Evolutionary conservation across 2,113 vertebrate genomes (phyloP).

Genomic region (Sebastes fasciatus): DNA sequence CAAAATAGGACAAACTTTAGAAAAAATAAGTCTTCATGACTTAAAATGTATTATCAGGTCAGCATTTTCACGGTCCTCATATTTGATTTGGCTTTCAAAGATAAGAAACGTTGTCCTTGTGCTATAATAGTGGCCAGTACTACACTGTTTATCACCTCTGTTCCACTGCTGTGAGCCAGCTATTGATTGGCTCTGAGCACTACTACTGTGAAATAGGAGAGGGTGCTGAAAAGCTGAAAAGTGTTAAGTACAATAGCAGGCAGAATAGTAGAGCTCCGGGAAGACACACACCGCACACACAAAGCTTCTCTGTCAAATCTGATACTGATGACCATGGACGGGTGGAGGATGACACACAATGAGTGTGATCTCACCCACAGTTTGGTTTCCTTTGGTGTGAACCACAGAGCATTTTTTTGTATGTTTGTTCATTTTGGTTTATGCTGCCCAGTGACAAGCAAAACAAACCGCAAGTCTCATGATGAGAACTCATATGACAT

Average conservation of each 20-base stretch:
- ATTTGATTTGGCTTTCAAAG: neutral
- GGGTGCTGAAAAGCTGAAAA: constrained; percentile 63
- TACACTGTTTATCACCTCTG: neutral
- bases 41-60: too few relatives aligned
- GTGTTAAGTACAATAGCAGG: constrained; percentile 49
- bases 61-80: neutral
- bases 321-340: constrained; percentile 28
- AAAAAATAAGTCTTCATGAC: neutral
- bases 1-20: neutral
- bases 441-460: neutral
- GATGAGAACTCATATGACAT: neutral
- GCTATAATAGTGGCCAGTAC: neutral
- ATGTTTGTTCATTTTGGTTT: constrained; percentile 43
- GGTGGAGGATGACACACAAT: constrained; percentile 24
- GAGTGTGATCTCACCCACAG: constrained; percentile 36
- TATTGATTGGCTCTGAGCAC: constrained; percentile 63
- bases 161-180: constrained; percentile 39
- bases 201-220: constrained; percentile 68
- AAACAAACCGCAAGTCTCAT: neutral
- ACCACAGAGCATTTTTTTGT: neutral
- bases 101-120: neutral
- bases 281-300: neutral
- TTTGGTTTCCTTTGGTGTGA: neutral
- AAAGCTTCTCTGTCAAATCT: constrained; percentile 36
- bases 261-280: constrained; percentile 10